Conservation (phyloP, 2,797 vertebrate species). For the Agapornis canus region DNA sequence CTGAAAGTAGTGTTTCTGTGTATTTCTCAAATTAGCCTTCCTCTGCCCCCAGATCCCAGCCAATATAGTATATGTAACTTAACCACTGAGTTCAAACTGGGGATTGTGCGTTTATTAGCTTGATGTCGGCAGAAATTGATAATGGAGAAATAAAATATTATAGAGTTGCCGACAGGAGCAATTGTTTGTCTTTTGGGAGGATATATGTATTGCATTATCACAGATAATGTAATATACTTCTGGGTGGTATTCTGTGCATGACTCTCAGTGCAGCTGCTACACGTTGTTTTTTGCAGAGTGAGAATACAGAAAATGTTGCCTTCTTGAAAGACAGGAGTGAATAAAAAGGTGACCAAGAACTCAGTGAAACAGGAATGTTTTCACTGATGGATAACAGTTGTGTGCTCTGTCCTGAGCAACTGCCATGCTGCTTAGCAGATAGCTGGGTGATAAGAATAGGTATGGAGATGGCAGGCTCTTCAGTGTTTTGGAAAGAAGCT, state of each 20-base stretch:
- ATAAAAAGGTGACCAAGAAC: background rate
- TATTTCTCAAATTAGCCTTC: constrained; percentile 11
- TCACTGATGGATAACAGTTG: background rate
- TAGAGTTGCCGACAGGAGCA: background rate
- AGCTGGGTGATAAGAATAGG: background rate
- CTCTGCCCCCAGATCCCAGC: background rate
- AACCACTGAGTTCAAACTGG: background rate
- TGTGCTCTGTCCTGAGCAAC: background rate
- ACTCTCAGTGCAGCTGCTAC: background rate
- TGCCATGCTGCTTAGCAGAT: background rate
- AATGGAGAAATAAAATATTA: background rate
- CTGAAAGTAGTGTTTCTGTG: constrained; percentile 6
- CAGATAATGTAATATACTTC: background rate
- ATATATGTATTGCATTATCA: background rate
- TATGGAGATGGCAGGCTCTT: background rate
- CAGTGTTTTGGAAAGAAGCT: background rate
- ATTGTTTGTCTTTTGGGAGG: constrained; percentile 4
- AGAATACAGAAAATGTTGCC: background rate
- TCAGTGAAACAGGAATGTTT: background rate
- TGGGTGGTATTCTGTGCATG: background rate
- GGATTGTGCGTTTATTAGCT: background rate
- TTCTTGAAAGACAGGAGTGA: background rate
- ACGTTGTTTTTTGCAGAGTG: background rate
- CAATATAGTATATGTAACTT: background rate
- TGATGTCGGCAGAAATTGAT: background rate